Percentiles rank a stretch among this genome's conserved stretches.
Conservation (phyloP, 2,797 vertebrate species). For the Lepidocolaptes lacrymiger region DNA sequence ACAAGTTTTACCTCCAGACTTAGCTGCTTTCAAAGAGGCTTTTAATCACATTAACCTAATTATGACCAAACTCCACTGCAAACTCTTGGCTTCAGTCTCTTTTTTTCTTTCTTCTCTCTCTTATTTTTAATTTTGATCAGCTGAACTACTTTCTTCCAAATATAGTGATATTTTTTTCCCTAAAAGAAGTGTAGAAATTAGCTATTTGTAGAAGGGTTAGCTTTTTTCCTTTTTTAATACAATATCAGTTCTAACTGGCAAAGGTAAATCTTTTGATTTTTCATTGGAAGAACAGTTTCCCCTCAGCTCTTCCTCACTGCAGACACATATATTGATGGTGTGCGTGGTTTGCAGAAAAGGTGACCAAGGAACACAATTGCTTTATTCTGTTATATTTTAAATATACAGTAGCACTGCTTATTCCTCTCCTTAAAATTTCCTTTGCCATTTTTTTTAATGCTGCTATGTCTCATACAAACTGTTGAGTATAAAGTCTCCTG, state of each 20-base stretch:
- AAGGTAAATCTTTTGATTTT: not conserved
- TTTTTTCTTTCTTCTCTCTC: not conserved
- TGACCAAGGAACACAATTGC: not conserved
- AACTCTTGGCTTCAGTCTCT: not conserved
- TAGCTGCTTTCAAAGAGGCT: not conserved
- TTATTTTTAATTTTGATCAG: not conserved
- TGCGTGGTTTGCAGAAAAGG: not conserved
- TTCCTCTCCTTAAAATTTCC: not conserved
- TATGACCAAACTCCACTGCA: not conserved
- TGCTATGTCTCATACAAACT: not conserved
- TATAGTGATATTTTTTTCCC: not conserved
- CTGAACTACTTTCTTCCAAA: not conserved
- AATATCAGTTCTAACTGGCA: not conserved
- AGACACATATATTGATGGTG: not conserved
- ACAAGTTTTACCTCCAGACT: not conserved
- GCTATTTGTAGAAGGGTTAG: accelerated
- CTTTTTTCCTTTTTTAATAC: not conserved
- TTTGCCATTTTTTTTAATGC: not conserved
- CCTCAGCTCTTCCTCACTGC: not conserved
- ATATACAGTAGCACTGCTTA: not conserved
- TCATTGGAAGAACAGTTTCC: not conserved
- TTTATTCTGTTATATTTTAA: not conserved
- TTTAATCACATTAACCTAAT: not conserved
- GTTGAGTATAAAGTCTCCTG: not conserved
- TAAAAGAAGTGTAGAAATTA: not conserved